Conservation (phyloP, 23 tunicate genomes). For the Halocynthia roretzi region DNA sequence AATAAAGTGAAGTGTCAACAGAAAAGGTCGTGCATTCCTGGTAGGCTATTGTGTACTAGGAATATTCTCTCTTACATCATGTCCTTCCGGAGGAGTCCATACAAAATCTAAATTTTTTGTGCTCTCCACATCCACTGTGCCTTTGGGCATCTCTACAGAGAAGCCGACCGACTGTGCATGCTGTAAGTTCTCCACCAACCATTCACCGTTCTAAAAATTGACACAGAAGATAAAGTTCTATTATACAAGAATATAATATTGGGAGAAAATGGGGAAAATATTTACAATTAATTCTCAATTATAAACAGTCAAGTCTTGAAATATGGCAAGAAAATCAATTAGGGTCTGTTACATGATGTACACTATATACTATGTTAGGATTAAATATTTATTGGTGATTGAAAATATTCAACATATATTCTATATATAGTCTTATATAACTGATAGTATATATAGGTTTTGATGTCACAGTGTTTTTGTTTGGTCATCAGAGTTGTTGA, state of each 20-base stretch:
- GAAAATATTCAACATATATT: no score
- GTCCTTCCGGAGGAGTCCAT: constrained; percentile 81
- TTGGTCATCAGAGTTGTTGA: no score
- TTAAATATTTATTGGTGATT: no score
- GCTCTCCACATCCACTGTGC: constrained; percentile 55
- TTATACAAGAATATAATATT: neutral
- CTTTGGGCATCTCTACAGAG: constrained; percentile 54
- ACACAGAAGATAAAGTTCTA: neutral
- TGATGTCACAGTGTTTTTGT: no score
- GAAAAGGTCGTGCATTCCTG: no score
- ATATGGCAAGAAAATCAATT: neutral
- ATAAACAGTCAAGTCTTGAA: neutral
- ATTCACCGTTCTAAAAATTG: constrained; percentile 28
- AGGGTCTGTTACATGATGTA: no score
- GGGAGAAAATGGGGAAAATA: neutral
- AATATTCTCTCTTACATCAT: constrained; percentile 41
- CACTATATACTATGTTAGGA: no score
- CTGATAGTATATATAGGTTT: no score
- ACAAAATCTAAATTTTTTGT: constrained; percentile 47
- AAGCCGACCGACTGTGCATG: constrained; percentile 52
- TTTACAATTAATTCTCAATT: neutral
- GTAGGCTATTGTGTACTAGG: no score
- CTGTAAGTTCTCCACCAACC: constrained; percentile 67
- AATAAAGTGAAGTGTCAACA: neutral
- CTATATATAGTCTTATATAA: no score